Evolutionary conservation across 2,888 invertebrate genomes (phyloP), one percentile per base, ranked within the genome.

Genomic region (Adela reaumurella): DNA sequence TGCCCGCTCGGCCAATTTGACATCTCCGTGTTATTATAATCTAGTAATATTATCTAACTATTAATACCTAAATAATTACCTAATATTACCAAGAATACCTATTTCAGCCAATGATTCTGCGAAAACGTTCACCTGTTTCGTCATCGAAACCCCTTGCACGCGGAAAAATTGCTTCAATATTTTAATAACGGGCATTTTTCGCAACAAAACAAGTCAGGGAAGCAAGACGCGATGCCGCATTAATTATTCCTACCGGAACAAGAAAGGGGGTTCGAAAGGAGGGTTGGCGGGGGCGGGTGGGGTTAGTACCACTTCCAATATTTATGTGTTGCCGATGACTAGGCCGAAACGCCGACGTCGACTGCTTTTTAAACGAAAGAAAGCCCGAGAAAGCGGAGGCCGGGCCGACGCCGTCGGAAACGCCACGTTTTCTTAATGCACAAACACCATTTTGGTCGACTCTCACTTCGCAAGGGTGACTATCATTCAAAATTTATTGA

Each of bases 321-420:
- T 80, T 80, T 80, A 80, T 80, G 80, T 78, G 76, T 77, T 78
- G 76, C 67, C 77, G 74, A 78, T 80, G 80, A 80, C 80, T 74
- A 60, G 62, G 74, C 78, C 67, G 71, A 77, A 78, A 76, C 74
- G 72, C 70, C 69, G 68, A 68, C 70, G 70, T 74, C 70, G 76
- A 74, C 74, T 73, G 74, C 78, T 79, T 80, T 80, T 80, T 79
- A 78, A 71, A 59, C 57, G 73, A 72, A 77, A 77, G 74, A 78
- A 77, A 70, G 74, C 67, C 72, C 65, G 67, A 74, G 72, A 74
- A 74, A 74, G 71, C 35, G 35, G 35, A 8, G 35, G 70, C 62
- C 60, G 65, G 66, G 17, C 19, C 17, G 19, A 35, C 47, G 43
- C 41, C 47, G 42, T 10, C 44, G 70, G 67, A 70, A 71, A 70